phyloP scores from a whole-genome alignment of 2,888 invertebrate genomes.

The Mechanitis messenoides region DNA sequence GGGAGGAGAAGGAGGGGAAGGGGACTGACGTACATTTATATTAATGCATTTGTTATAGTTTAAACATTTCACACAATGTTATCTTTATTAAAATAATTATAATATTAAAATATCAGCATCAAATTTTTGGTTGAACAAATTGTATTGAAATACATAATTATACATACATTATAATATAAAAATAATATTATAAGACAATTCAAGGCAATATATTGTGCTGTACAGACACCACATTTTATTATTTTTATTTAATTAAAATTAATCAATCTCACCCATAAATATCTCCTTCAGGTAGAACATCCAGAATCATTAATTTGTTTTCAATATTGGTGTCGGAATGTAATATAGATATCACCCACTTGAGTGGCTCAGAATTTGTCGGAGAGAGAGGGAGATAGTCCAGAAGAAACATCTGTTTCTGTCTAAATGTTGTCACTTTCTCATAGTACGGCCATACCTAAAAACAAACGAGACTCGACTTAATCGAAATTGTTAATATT shows the following conservation, averaged over 20 bases:
- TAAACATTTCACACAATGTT: no score
- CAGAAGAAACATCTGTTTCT: constrained; percentile 35
- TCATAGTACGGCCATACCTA: constrained; percentile 47
- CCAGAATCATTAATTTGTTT: constrained; percentile 38
- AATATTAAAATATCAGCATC: no score
- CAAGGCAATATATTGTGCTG: no score
- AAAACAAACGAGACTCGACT: constrained; percentile 10
- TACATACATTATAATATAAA: no score
- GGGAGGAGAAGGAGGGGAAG: constrained; percentile 5
- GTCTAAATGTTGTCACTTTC: constrained; percentile 30
- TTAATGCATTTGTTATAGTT: neutral
- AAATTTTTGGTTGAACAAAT: no score
- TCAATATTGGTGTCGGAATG: constrained; percentile 24
- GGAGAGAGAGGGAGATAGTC: constrained; percentile 32
- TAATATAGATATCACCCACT: constrained; percentile 38
- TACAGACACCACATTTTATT: no score
- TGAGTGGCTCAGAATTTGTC: constrained; percentile 33
- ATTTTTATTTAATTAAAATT: no score
- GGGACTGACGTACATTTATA: neutral
- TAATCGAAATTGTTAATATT: no score
- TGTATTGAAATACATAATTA: no score
- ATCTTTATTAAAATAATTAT: no score
- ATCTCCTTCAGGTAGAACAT: constrained; percentile 39
- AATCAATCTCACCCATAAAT: constrained; percentile 35
- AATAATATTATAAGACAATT: no score